Evolutionary conservation across 2,888 invertebrate genomes (phyloP), one percentile per base, ranked within the genome.

Genomic region (Heliconius ismenius): DNA sequence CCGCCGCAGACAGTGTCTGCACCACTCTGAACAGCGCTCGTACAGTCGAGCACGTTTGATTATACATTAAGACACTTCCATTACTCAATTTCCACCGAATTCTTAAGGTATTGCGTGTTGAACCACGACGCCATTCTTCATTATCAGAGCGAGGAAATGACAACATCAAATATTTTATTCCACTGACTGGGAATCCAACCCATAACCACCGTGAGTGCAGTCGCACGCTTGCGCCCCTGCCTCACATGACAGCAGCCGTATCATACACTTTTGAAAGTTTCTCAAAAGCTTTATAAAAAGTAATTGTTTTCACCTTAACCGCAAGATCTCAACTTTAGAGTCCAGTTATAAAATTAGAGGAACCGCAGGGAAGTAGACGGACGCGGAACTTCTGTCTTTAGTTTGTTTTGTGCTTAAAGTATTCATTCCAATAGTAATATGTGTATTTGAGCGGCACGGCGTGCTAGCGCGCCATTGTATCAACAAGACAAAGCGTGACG

Each of bases 41-140:
- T 9, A 15, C 26, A 58, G 43, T 39, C 62, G 75, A 70, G 43
- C 43, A 21, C 68, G 60, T 26, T 60, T 60, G 68, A 68, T 75
- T 36, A 58, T 58, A 70, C 36, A 49, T 21, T 49, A 49, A 49
- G 49, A 49, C 49, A 58, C n/a, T n/a, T n/a, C 11, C 3, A 3
- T 58, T n/a, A 3, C n/a, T 4, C 58, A n/a, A 21, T 58, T 58
- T n/a, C 58, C n/a, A n/a, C 10, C 11, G 58, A 11, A n/a, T n/a
- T 58, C 3, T 21, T 58, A 21, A 58, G 11, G 54, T 10, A 58
- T 11, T 58, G n/a, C n/a, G n/a, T 58, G n/a, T 58, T 58, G 32
- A 32, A 9, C 32, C 32, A 58, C n/a, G 15, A 13, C 15, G 58
- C 58, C 3, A 10, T n/a, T n/a, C n/a, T 1, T n/a, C n/a, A 10